phyloP scores from a whole-genome alignment of 2,113 vertebrate species.

The Brachyhypopomus gauderio region DNA sequence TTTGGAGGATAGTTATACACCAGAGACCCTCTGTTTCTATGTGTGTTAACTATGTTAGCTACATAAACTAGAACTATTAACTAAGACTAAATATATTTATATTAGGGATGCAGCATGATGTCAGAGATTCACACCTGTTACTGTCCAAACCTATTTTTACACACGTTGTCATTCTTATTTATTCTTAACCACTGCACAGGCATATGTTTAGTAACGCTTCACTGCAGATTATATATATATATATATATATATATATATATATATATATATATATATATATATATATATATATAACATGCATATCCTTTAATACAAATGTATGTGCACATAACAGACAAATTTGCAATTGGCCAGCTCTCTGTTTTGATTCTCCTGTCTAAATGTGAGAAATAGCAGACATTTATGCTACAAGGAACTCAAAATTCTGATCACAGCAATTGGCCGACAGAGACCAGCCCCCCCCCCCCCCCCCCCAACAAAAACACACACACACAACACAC shows the following conservation, averaged over 20 bases:
- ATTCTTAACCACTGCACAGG: neutral
- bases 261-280: too few relatives aligned
- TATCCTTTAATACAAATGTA: slow-evolving; percentile 13
- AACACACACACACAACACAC: neutral
- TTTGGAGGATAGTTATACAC: too few relatives aligned
- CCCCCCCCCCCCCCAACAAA: neutral
- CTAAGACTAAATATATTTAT: too few relatives aligned
- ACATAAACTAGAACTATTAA: too few relatives aligned
- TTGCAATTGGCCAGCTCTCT: neutral
- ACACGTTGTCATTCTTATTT: slow-evolving; percentile 24
- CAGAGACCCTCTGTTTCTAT: too few relatives aligned
- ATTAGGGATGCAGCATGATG: neutral
- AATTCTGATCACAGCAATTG: slow-evolving; percentile 52
- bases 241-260: neutral
- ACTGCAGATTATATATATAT: neutral
- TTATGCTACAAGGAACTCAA: slow-evolving; percentile 28
- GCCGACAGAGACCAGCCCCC: slow-evolving; percentile 30
- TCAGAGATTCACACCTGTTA: slow-evolving; percentile 9
- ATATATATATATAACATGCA: neutral
- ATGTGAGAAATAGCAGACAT: slow-evolving; percentile 11
- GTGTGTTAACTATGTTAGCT: too few relatives aligned
- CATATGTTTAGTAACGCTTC: slow-evolving; percentile 35
- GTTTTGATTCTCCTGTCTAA: slow-evolving; percentile 7
- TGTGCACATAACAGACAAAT: neutral
- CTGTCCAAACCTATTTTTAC: slow-evolving; percentile 33